Percentiles rank a stretch among this genome's conserved stretches.
These are phyloP conservation scores for Nothocercus nigrocapillus DNA, from an alignment of 2,113 vertebrate species.

Conservation along the genomic window DNA sequence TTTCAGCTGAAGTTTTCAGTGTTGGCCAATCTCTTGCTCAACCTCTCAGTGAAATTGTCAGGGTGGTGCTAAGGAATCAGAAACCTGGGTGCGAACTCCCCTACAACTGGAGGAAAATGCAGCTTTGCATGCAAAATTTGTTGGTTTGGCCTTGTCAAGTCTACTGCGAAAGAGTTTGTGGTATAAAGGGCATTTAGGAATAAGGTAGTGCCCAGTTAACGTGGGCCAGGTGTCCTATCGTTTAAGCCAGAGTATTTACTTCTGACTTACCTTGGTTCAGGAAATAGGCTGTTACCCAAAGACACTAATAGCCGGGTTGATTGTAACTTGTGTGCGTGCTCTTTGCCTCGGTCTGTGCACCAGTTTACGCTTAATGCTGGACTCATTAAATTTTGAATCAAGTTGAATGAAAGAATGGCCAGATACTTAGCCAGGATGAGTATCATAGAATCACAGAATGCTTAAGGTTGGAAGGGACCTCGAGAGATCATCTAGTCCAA, in stretches of 20 bases:
- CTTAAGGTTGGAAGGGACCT: no score
- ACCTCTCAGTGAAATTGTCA: neutral
- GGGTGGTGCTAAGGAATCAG: neutral
- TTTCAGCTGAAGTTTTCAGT: neutral
- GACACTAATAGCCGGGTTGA: neutral
- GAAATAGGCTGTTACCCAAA: neutral
- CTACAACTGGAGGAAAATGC: neutral
- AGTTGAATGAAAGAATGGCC: neutral
- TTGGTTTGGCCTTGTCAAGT: no score
- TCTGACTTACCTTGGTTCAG: neutral
- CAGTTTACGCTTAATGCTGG: neutral
- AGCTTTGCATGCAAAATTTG: neutral
- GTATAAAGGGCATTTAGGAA: no score
- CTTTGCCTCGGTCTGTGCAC: neutral
- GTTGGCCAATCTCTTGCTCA: no score
- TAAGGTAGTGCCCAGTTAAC: neutral
- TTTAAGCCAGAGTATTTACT: no score
- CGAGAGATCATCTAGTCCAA: no score
- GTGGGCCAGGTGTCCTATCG: neutral
- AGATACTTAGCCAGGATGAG: accelerated
- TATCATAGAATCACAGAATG: no score
- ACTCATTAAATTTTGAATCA: neutral
- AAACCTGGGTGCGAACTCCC: neutral
- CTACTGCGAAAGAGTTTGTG: neutral
- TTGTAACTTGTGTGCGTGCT: accelerated